Conservation (phyloP, 2,888 invertebrate species). For the Pogonocherus hispidulus region DNA sequence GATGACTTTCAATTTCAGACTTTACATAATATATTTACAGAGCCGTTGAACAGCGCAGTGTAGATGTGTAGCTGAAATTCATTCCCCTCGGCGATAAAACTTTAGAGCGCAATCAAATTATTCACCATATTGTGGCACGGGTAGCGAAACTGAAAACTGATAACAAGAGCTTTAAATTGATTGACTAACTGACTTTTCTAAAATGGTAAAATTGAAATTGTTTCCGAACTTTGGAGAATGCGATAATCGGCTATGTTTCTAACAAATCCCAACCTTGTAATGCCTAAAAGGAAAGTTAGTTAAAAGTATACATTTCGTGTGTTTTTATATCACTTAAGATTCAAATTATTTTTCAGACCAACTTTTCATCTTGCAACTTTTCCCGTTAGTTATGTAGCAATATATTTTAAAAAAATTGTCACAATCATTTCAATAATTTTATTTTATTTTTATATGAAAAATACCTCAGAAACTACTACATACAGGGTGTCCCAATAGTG, state of each 20-base stretch:
- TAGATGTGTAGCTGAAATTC: constrained; percentile 61
- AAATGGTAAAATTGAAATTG: constrained; percentile 60
- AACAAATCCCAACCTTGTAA: constrained; percentile 43
- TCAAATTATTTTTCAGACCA: constrained; percentile 39
- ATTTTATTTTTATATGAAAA: no score
- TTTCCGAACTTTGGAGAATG: constrained; percentile 55
- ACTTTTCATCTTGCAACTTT: constrained; percentile 40
- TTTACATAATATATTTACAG: constrained; percentile 67
- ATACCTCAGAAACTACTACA: no score
- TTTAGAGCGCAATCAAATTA: constrained; percentile 66
- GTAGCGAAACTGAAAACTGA: constrained; percentile 63
- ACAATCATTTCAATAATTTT: no score
- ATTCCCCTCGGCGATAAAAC: constrained; percentile 64
- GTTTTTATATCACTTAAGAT: constrained; percentile 41
- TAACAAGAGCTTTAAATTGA: constrained; percentile 64
- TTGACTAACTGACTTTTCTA: constrained; percentile 64
- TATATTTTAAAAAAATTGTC: no score
- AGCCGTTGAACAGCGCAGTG: constrained; percentile 55
- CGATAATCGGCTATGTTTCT: constrained; percentile 53
- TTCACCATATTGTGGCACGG: constrained; percentile 64
- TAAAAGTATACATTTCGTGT: constrained; percentile 41
- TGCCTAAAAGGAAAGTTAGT: constrained; percentile 45
- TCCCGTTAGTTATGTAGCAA: constrained; percentile 6
- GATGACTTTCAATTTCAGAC: constrained; percentile 67
- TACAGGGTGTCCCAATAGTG: no score